Evolutionary conservation across 2,113 vertebrate species (phyloP), one percentile per base, ranked within the genome.

Genomic region (Blennius ocellaris): DNA sequence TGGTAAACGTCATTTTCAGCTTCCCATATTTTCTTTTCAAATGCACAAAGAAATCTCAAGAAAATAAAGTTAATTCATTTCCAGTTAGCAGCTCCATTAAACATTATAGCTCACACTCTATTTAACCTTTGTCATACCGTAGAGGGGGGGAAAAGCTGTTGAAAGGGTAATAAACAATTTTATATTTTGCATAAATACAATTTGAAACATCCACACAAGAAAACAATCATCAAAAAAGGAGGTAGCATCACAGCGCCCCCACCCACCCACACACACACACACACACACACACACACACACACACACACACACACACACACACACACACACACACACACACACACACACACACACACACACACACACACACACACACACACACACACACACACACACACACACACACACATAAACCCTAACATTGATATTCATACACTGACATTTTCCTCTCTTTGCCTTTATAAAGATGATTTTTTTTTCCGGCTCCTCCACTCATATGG

Each of bases 401-500:
- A 30, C 21, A 2, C 21, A 2, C 21, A 30, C 21, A 2, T 4
- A 2, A 2, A 30, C 21, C 21, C 21, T 4, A 30, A 30, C 21
- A 30, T 16, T 41, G 6, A 6, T n/a, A 11, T 43, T 30, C 47
- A 16, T 11, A 3, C 61, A 68, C 49, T 14, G 55, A 40, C 53
- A 73, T 43, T 50, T 50, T 1, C 87, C 91, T 50, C 90, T 80
- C 16, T 47, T 94, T 0, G 76, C 93, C 36, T 93, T 89, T 74
- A 16, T 91, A 0, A 83, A 87, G 1, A 86, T 93, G 70, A 91
- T 92, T 64, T 60, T 14, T 14, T 1, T 16, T 43, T 69, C 21
- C 16, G 63, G 61, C 60, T 65, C 41, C 67, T 76, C 68, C 60
- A 67, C 57, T 74, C 53, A 59, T 44, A 63, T 58, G 63, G 50